Evolutionary conservation across 2,888 invertebrate genomes (phyloP).

Genomic region (Meteorus cinctellus): DNA sequence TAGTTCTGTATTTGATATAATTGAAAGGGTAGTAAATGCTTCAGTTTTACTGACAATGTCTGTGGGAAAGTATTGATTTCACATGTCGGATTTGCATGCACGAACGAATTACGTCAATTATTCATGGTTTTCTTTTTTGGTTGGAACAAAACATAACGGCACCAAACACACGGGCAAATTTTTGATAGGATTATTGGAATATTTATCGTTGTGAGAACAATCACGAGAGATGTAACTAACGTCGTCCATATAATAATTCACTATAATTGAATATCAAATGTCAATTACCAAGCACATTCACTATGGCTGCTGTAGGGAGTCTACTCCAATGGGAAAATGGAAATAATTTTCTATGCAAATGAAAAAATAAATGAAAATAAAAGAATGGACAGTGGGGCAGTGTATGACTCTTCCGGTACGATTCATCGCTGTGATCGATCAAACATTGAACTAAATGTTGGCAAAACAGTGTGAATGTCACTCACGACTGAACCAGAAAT

Average conservation of each 20-base stretch:
- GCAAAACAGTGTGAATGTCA: too few relatives aligned
- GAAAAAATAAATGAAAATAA: too few relatives aligned
- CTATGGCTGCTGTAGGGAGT: background rate
- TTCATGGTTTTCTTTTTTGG: background rate
- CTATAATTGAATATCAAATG: slow-evolving; percentile 15
- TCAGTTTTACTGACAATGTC: background rate
- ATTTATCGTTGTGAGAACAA: background rate
- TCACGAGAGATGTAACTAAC: background rate
- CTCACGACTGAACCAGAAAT: too few relatives aligned
- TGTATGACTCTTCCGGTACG: too few relatives aligned
- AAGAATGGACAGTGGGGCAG: too few relatives aligned
- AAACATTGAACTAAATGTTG: too few relatives aligned
- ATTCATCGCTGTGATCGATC: too few relatives aligned
- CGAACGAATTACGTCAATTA: background rate
- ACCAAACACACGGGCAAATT: background rate
- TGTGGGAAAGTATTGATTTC: background rate
- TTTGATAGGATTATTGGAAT: slow-evolving; percentile 2
- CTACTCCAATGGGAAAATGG: background rate
- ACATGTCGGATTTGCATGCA: background rate
- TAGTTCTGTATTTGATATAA: background rate
- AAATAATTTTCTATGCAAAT: background rate
- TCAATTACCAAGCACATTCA: slow-evolving; percentile 5
- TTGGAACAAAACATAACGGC: background rate
- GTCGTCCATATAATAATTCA: background rate
- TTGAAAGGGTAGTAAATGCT: background rate